Conservation (phyloP, 2,113 vertebrate genomes). For the Nibea coibor region DNA sequence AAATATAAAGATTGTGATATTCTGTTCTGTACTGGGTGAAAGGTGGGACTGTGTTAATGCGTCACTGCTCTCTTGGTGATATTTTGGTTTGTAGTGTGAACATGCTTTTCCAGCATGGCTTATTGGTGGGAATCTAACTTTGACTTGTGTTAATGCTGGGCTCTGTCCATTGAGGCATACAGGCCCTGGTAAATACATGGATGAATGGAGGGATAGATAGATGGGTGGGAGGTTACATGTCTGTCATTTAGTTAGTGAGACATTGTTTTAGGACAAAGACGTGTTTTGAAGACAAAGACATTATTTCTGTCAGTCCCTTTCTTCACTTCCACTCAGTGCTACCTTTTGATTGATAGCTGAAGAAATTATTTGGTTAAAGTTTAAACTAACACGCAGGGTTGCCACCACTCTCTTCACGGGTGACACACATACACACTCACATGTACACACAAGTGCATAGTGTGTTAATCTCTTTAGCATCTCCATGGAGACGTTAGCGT, state of each 20-base stretch:
- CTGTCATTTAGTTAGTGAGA: conserved; percentile 12
- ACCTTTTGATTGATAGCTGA: conserved; percentile 48
- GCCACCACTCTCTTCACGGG: conserved; percentile 25
- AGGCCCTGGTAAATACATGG: conserved; percentile 3
- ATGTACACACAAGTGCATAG: conserved; percentile 44
- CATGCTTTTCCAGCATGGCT: not conserved
- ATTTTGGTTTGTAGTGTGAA: conserved; percentile 9
- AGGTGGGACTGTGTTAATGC: conserved; percentile 15
- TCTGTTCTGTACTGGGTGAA: conserved; percentile 45
- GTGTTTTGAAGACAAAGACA: conserved; percentile 31
- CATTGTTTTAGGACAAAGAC: conserved; percentile 40
- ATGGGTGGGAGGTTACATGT: conserved; percentile 20
- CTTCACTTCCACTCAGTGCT: conserved; percentile 17
- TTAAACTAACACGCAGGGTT: conserved; percentile 49
- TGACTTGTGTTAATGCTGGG: not conserved
- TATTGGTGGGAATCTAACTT: conserved; percentile 4
- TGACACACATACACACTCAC: conserved; percentile 43
- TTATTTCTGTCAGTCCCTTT: conserved; percentile 28
- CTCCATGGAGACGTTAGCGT: conserved; percentile 74
- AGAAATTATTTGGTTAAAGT: conserved; percentile 58
- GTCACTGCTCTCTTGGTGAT: conserved; percentile 6
- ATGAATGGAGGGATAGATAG: conserved; percentile 15
- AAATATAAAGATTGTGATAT: conserved; percentile 67
- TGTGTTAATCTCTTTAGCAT: conserved; percentile 74
- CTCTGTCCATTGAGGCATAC: not conserved